phyloP scores from a whole-genome alignment of 2,888 invertebrate genomes.

The Vanessa cardui region DNA sequence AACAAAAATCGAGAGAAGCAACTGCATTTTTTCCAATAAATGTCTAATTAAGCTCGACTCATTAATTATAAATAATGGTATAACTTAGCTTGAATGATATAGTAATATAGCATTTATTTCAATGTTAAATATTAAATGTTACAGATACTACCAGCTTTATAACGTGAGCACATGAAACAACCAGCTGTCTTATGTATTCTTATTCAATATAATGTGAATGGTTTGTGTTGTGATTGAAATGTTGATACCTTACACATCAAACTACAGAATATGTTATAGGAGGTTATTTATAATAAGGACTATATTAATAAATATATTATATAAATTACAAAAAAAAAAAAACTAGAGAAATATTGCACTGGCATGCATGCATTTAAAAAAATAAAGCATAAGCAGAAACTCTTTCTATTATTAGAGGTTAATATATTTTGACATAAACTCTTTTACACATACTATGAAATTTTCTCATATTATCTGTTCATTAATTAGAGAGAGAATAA shows the following conservation, averaged over 20 bases:
- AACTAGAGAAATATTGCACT: background rate
- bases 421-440: constrained; percentile 23
- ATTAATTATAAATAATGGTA: constrained; percentile 11
- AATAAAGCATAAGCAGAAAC: constrained; percentile 23
- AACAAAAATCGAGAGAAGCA: constrained; percentile 23
- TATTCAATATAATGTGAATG: constrained; percentile 4
- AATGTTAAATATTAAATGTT: background rate
- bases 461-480: background rate
- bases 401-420: constrained; percentile 19
- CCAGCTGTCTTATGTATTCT: background rate
- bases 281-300: background rate
- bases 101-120: constrained; percentile 1
- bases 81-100: constrained; percentile 13
- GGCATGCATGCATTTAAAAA: constrained; percentile 22
- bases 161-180: constrained; percentile 4
- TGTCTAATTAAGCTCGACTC: constrained; percentile 30
- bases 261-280: background rate
- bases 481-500: background rate
- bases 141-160: constrained; percentile 10
- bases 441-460: constrained; percentile 24
- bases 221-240: constrained; percentile 7
- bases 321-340: background rate
- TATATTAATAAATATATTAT: background rate
- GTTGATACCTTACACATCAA: background rate
- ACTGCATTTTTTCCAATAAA: constrained; percentile 13